Conservation (phyloP, 2,113 vertebrate species). For the Neofelis nebulosa region DNA sequence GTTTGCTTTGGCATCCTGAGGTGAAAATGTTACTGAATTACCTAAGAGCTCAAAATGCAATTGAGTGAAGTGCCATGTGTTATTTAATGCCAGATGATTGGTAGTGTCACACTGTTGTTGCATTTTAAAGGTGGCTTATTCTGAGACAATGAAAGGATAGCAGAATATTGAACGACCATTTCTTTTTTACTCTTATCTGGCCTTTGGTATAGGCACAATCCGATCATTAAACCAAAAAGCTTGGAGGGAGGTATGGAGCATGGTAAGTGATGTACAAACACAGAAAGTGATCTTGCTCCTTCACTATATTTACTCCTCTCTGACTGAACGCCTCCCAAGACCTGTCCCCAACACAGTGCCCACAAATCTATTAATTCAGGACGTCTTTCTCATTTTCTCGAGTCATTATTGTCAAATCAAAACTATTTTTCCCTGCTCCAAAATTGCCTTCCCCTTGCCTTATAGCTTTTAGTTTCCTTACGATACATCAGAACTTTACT, state of each 20-base stretch:
- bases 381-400: not conserved
- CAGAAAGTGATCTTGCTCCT: not conserved
- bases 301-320: not conserved
- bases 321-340: not conserved
- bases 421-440: not conserved
- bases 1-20: slow-evolving; percentile 26
- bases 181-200: not conserved
- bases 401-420: not conserved
- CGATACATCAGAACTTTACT: not conserved
- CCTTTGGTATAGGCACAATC: not conserved
- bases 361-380: not conserved
- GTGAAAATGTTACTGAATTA: slow-evolving; percentile 36
- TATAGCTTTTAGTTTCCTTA: not conserved
- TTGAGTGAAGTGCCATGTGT: not conserved
- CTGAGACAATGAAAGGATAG: not conserved
- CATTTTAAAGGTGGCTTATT: not conserved
- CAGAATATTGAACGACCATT: not conserved
- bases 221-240: slow-evolving; percentile 12
- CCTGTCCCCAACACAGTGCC: not conserved
- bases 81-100: not conserved
- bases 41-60: not conserved
- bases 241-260: not conserved
- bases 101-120: not conserved
- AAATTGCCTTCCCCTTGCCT: not conserved
- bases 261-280: not conserved